Percentiles rank a stretch among this genome's conserved stretches.
Conservation (phyloP, 2,113 vertebrate species). For the Enhydra lutris region DNA sequence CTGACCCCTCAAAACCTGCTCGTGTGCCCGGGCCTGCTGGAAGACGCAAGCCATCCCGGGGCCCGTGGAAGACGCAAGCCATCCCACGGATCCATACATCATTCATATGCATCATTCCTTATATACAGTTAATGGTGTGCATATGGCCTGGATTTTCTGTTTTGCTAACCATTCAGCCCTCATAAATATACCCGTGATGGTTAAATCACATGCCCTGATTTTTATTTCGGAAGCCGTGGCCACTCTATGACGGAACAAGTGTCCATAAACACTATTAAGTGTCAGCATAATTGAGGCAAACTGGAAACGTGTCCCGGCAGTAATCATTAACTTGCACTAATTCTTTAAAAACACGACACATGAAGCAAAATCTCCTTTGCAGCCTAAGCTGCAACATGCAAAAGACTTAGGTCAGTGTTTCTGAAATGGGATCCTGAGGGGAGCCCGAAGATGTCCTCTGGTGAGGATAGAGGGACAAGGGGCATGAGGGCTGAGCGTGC, state of each 20-base stretch:
- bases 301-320: background rate
- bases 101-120: slow-evolving; percentile 33
- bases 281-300: background rate
- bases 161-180: slow-evolving; percentile 1
- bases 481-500: background rate
- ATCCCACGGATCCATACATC: background rate
- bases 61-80: background rate
- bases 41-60: background rate
- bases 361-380: slow-evolving; percentile 6
- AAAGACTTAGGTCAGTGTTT: background rate
- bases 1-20: background rate
- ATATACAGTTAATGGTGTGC: slow-evolving; percentile 17
- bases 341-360: background rate
- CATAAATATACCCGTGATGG: background rate
- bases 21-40: background rate
- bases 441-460: background rate
- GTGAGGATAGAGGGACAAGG: background rate
- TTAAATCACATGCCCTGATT: background rate
- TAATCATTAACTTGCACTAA: background rate
- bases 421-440: background rate
- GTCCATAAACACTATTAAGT: background rate
- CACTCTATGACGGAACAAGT: background rate
- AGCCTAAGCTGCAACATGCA: background rate
- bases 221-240: background rate
- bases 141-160: slow-evolving; percentile 30